These are phyloP conservation scores for Tortricodes alternella DNA, from an alignment of 2,888 invertebrate species.

Conservation along the genomic window DNA sequence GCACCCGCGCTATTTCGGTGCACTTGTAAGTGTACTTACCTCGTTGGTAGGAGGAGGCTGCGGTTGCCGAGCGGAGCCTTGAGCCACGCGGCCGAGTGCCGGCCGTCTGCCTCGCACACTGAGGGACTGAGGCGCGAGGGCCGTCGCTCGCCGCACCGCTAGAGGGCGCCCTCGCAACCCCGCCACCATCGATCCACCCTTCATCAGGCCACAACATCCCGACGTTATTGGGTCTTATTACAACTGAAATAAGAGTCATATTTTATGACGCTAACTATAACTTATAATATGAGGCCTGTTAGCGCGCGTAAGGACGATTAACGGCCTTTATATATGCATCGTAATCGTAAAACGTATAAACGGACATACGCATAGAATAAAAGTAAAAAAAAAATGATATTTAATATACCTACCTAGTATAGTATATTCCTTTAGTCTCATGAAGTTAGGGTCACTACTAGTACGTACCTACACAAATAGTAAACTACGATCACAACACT, in stretches of 20 bases:
- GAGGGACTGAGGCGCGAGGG: constrained; percentile 37
- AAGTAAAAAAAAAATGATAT: constrained; percentile 1
- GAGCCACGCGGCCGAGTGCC: constrained; percentile 53
- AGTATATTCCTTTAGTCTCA: neutral
- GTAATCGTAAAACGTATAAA: constrained; percentile 18
- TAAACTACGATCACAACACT: no score
- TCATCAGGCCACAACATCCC: constrained; percentile 36
- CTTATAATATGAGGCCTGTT: constrained; percentile 14
- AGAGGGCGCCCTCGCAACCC: constrained; percentile 54
- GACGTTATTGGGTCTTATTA: constrained; percentile 39
- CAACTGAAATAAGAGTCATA: constrained; percentile 44
- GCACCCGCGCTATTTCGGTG: no score
- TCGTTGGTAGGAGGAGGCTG: constrained; percentile 40
- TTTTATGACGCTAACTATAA: constrained; percentile 32
- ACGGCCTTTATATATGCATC: constrained; percentile 17
- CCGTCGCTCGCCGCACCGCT: constrained; percentile 40
- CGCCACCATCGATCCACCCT: constrained; percentile 73
- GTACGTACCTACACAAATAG: no score
- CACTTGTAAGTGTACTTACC: constrained; percentile 46
- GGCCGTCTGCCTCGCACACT: constrained; percentile 57
- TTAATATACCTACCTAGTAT: neutral
- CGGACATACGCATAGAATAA: neutral
- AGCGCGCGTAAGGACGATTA: constrained; percentile 20
- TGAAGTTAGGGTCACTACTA: no score
- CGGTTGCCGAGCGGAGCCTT: constrained; percentile 36